Conservation (phyloP, 2,888 invertebrate species). For the Eupithecia subumbrata region DNA sequence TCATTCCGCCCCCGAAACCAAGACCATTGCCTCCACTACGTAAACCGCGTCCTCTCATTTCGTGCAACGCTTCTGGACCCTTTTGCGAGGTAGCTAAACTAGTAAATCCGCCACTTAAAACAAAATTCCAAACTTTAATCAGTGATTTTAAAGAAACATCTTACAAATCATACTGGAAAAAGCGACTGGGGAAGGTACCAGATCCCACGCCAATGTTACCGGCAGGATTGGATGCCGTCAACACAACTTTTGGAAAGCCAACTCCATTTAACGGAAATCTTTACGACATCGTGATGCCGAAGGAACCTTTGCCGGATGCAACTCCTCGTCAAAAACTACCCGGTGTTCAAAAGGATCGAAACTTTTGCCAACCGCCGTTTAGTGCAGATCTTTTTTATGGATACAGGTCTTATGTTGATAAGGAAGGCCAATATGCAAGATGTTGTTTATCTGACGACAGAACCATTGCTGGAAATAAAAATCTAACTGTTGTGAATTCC, state of each 20-base stretch:
- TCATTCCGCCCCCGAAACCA: constrained; percentile 62
- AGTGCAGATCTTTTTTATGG: constrained; percentile 75
- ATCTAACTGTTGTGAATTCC: constrained; percentile 55
- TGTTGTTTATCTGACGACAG: constrained; percentile 73
- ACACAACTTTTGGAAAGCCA: constrained; percentile 68
- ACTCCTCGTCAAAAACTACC: constrained; percentile 57
- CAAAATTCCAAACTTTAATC: constrained; percentile 68
- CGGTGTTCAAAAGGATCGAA: constrained; percentile 60
- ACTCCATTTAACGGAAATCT: constrained; percentile 57
- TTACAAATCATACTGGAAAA: constrained; percentile 72
- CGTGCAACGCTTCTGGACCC: constrained; percentile 57
- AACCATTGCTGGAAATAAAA: constrained; percentile 62
- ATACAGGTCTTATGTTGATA: constrained; percentile 69
- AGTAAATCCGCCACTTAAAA: constrained; percentile 63
- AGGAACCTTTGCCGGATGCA: constrained; percentile 61
- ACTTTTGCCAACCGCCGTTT: constrained; percentile 73
- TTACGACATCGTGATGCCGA: constrained; percentile 74
- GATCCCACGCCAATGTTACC: constrained; percentile 74
- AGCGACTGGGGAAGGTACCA: constrained; percentile 56
- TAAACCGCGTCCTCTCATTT: constrained; percentile 60
- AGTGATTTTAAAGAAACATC: constrained; percentile 69
- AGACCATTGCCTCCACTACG: constrained; percentile 62
- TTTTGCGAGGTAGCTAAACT: constrained; percentile 56
- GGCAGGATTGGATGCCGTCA: constrained; percentile 61
- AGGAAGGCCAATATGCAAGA: constrained; percentile 75